Conservation (phyloP, 2,888 invertebrate species). For the Stegophylla sp. region DNA sequence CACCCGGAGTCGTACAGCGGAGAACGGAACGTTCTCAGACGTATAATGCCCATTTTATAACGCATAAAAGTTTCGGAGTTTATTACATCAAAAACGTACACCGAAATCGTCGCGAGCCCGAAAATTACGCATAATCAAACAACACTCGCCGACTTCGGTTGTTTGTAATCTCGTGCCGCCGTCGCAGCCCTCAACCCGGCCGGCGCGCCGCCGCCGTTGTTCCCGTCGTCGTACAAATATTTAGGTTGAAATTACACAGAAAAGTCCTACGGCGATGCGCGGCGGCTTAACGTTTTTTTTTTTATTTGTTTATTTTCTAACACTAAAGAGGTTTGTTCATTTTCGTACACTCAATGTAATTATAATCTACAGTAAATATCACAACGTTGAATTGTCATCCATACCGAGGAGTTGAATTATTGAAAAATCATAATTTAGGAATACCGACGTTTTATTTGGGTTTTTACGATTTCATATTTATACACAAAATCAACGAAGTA, state of each 20-base stretch:
- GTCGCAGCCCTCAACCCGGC: too few species aligned
- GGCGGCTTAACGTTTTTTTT: background rate
- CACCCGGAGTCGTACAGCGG: background rate
- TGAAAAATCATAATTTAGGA: too few species aligned
- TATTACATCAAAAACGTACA: slow-evolving; percentile 25
- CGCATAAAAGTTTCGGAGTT: slow-evolving; percentile 15
- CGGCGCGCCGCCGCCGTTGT: background rate
- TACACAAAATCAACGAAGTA: too few species aligned
- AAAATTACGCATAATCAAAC: slow-evolving; percentile 49
- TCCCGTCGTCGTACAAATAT: slow-evolving; percentile 29
- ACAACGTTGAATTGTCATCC: too few species aligned
- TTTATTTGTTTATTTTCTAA: background rate
- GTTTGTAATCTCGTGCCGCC: slow-evolving; percentile 26
- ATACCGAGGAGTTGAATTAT: too few species aligned
- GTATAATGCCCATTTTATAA: background rate
- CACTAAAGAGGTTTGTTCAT: background rate
- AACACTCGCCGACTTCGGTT: slow-evolving; percentile 28
- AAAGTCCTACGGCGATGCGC: background rate
- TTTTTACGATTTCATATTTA: too few species aligned
- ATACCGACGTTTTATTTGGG: too few species aligned
- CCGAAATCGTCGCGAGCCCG: slow-evolving; percentile 15
- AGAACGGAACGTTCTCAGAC: slow-evolving; percentile 7
- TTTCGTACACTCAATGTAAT: background rate
- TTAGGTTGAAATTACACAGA: slow-evolving; percentile 23
- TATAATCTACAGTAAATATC: background rate